Percentiles rank a stretch among this genome's conserved stretches.
Evolutionary conservation across 2,888 invertebrate species (phyloP).

Genomic region (Drosophila aldrichi): DNA sequence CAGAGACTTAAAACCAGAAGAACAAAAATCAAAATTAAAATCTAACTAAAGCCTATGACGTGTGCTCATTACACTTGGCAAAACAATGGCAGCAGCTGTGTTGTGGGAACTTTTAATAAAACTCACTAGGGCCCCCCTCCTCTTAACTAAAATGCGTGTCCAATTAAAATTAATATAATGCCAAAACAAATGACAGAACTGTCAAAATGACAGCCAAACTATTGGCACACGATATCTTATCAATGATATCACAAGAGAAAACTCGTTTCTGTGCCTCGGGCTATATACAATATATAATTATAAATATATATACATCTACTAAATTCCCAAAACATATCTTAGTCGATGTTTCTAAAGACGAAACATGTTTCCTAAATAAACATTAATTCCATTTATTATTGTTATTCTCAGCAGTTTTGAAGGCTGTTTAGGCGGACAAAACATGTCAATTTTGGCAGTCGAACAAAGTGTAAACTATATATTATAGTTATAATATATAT

Average conservation of each 20-base stretch:
- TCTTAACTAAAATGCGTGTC: slow-evolving; percentile 35
- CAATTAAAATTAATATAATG: slow-evolving; percentile 72
- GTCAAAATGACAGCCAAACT: slow-evolving; percentile 48
- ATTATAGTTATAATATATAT: not conserved
- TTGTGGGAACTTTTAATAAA: slow-evolving; percentile 56
- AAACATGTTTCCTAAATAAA: slow-evolving; percentile 1
- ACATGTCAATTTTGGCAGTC: slow-evolving; percentile 32
- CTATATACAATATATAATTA: slow-evolving; percentile 10
- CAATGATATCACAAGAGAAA: slow-evolving; percentile 66
- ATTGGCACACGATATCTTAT: slow-evolving; percentile 49
- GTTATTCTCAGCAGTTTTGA: slow-evolving; percentile 14
- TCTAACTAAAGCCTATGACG: slow-evolving; percentile 57
- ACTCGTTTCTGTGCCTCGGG: slow-evolving; percentile 54
- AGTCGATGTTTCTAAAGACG: slow-evolving; percentile 25
- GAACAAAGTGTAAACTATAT: slow-evolving; percentile 47
- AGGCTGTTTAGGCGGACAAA: slow-evolving; percentile 43
- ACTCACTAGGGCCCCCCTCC: not conserved
- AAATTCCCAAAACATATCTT: slow-evolving; percentile 7
- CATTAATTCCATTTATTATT: not conserved
- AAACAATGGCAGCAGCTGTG: slow-evolving; percentile 37
- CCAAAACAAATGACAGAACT: slow-evolving; percentile 63
- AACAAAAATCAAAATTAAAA: slow-evolving; percentile 44
- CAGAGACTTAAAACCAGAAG: slow-evolving; percentile 8
- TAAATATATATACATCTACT: slow-evolving; percentile 15
- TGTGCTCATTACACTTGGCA: slow-evolving; percentile 13